These are phyloP conservation scores for Odontamblyopus rebecca DNA, from an alignment of 2,797 vertebrate genomes.

Conservation along the genomic window DNA sequence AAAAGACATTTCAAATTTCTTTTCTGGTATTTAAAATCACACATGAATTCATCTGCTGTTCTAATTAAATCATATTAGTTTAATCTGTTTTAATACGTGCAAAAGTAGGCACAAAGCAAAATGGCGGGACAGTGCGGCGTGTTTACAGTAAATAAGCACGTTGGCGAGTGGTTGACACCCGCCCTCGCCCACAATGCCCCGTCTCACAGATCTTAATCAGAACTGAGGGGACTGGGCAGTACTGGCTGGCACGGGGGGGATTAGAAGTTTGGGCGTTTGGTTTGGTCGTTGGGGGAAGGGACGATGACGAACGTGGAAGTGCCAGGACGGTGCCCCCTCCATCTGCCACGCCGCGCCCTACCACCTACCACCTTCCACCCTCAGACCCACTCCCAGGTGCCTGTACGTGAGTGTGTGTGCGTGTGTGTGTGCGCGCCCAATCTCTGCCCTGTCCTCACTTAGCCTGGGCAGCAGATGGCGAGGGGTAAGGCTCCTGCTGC, in stretches of 20 bases:
- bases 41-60: not conserved
- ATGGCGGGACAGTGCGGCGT: conserved; percentile 19
- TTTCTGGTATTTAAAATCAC: too few relatives aligned
- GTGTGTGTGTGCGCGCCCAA: conserved; percentile 56
- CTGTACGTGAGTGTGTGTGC: conserved; percentile 27
- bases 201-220: conserved; percentile 82
- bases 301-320: conserved; percentile 67
- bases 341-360: conserved; percentile 62
- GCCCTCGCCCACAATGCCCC: conserved; percentile 75
- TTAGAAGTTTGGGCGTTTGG: conserved; percentile 78
- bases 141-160: conserved; percentile 54
- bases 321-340: conserved; percentile 71
- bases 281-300: conserved; percentile 63
- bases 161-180: conserved; percentile 44
- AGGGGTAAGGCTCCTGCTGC: conserved; percentile 67
- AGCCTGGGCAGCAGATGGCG: conserved; percentile 85
- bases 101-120: not conserved
- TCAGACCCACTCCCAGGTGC: conserved; percentile 70
- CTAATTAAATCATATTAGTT: not conserved
- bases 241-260: conserved; percentile 70
- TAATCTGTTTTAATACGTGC: not conserved
- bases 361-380: conserved; percentile 57
- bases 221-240: conserved; percentile 72
- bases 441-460: conserved; percentile 73
- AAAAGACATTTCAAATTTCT: too few relatives aligned